A percentile compares a stretch with the other conserved stretches of the same genome.
Conservation (phyloP, 2,888 invertebrate species). For the Gibbula magus region DNA sequence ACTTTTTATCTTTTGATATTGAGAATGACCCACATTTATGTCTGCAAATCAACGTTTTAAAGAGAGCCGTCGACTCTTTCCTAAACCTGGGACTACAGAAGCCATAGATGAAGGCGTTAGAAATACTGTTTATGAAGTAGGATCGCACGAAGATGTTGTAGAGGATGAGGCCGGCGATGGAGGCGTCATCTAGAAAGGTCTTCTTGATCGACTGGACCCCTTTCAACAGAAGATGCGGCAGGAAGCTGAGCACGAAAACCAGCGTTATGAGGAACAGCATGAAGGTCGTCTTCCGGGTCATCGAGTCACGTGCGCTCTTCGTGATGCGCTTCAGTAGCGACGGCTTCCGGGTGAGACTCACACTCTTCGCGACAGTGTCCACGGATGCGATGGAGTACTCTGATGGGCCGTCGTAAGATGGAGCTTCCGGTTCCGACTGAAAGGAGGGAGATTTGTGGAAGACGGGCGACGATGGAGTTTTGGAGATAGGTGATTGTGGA, state of each 20-base stretch:
- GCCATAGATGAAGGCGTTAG: conserved; percentile 62
- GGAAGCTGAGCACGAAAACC: conserved; percentile 52
- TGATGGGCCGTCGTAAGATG: conserved; percentile 36
- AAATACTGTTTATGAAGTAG: conserved; percentile 59
- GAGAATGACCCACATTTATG: neutral
- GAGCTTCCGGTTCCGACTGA: conserved; percentile 25
- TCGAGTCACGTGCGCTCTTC: conserved; percentile 37
- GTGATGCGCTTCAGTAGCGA: conserved; percentile 29
- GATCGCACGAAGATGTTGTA: conserved; percentile 61
- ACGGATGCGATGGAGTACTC: conserved; percentile 27
- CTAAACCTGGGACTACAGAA: conserved; percentile 59
- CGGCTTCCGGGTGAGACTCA: conserved; percentile 24
- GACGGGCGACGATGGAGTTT: neutral
- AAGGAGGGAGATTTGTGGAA: too few species aligned
- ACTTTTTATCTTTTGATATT: neutral
- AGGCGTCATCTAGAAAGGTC: conserved; percentile 41
- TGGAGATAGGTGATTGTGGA: neutral
- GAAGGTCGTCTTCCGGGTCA: conserved; percentile 50
- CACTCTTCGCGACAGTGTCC: conserved; percentile 23
- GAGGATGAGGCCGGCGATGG: conserved; percentile 40
- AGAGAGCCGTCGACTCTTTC: conserved; percentile 40
- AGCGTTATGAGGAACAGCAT: conserved; percentile 55
- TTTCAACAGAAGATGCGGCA: conserved; percentile 54
- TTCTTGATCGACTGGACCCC: conserved; percentile 47
- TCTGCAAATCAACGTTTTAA: neutral